These are phyloP conservation scores for Procambarus clarkii DNA, from an alignment of 1,140 invertebrate genomes.

Conservation along the genomic window DNA sequence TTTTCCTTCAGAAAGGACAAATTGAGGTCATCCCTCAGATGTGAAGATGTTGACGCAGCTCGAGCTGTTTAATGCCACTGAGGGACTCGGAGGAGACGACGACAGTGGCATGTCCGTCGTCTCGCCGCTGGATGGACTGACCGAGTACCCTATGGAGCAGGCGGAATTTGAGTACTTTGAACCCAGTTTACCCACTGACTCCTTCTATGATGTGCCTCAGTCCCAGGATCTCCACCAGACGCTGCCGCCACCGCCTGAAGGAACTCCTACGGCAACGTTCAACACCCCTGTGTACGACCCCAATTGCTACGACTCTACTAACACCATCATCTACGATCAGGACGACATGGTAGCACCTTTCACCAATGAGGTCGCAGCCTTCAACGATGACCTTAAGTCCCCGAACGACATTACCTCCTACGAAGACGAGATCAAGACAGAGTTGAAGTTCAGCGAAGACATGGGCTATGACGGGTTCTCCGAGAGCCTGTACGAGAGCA, in stretches of 20 bases:
- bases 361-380: not conserved
- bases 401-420: slow-evolving; percentile 20
- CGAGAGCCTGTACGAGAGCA: slow-evolving; percentile 24
- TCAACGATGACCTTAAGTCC: not conserved
- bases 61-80: slow-evolving; percentile 35
- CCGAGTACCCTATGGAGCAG: slow-evolving; percentile 43
- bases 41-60: slow-evolving; percentile 45
- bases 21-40: not conserved
- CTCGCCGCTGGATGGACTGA: slow-evolving; percentile 47
- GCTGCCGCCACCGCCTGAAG: slow-evolving; percentile 4
- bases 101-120: slow-evolving; percentile 20
- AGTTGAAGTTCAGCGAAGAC: slow-evolving; percentile 47
- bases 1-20: not conserved
- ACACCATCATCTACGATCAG: slow-evolving; percentile 1
- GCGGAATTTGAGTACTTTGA: slow-evolving; percentile 58
- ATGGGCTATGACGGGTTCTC: slow-evolving; percentile 38
- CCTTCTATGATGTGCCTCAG: slow-evolving; percentile 24
- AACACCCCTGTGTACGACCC: slow-evolving; percentile 26
- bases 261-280: not conserved
- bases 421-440: slow-evolving; percentile 11
- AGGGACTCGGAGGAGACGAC: slow-evolving; percentile 32
- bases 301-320: not conserved
- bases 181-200: slow-evolving; percentile 15
- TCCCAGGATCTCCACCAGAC: slow-evolving; percentile 12
- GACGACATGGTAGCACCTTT: not conserved